Conservation (phyloP, 1,140 invertebrate species). For the Drosophila yakuba region DNA sequence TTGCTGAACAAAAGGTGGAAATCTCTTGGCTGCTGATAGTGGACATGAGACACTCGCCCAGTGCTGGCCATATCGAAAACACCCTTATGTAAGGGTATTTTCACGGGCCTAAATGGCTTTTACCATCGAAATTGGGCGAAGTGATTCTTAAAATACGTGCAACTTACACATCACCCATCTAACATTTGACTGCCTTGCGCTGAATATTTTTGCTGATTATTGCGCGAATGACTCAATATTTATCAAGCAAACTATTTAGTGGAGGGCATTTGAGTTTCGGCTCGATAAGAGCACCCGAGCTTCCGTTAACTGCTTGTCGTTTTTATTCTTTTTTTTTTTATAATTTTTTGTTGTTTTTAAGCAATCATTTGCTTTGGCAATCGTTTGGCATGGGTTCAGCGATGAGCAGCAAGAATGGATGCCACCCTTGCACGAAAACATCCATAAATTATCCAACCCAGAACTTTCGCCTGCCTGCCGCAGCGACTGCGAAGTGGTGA, state of each 20-base stretch:
- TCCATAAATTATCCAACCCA: neutral
- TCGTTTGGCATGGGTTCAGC: conserved; percentile 48
- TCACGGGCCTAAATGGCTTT: neutral
- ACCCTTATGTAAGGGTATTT: neutral
- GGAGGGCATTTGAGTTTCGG: conserved; percentile 17
- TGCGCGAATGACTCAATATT: conserved; percentile 12
- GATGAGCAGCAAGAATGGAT: conserved; percentile 40
- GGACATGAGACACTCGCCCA: conserved; percentile 5
- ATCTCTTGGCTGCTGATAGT: conserved; percentile 38
- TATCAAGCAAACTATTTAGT: neutral
- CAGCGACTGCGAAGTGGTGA: neutral
- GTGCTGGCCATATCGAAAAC: conserved; percentile 2
- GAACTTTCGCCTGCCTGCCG: neutral
- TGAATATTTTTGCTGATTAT: conserved; percentile 1
- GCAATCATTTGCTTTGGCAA: conserved; percentile 21
- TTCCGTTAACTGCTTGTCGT: conserved; percentile 5
- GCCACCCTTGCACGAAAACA: conserved; percentile 1
- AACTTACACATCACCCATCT: neutral
- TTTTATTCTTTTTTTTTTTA: too few relatives aligned
- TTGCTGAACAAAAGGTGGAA: conserved; percentile 33
- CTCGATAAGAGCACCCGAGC: neutral
- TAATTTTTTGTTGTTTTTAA: conserved; percentile 12
- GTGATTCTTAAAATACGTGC: neutral
- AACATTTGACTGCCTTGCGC: neutral
- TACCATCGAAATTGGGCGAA: neutral